These are phyloP conservation scores for Lutjanus erythropterus DNA, from an alignment of 2,113 vertebrate species.

Conservation along the genomic window DNA sequence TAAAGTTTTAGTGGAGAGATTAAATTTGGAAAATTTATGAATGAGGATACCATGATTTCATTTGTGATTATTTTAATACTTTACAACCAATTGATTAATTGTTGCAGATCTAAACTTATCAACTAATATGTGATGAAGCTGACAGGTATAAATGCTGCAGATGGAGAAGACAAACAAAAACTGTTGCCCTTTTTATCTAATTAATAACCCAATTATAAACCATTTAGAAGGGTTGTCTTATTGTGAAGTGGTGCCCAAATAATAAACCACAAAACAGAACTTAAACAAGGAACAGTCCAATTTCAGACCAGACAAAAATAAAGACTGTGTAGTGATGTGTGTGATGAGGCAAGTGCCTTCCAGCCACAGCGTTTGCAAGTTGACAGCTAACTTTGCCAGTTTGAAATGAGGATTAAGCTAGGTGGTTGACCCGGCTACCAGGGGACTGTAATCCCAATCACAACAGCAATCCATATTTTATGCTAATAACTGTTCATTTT, in stretches of 20 bases:
- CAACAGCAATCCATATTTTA: conserved; percentile 60
- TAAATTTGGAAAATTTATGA: not conserved
- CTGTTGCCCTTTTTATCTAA: too few species aligned
- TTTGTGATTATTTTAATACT: too few species aligned
- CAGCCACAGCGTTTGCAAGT: conserved; percentile 7
- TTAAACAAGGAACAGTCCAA: not conserved
- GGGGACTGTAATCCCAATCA: conserved; percentile 58
- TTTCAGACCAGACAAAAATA: conserved; percentile 9
- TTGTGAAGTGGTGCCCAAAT: too few species aligned
- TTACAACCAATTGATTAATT: too few species aligned
- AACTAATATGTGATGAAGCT: too few species aligned
- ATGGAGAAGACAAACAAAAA: too few species aligned
- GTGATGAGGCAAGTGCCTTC: conserved; percentile 3
- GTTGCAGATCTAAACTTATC: too few species aligned
- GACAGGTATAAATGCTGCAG: too few species aligned
- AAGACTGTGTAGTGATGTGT: conserved; percentile 7
- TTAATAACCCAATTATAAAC: too few species aligned
- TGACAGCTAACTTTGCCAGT: conserved; percentile 45
- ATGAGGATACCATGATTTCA: too few species aligned
- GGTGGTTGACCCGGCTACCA: conserved; percentile 51
- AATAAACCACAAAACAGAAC: not conserved
- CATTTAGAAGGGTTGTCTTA: too few species aligned
- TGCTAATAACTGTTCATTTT: conserved; percentile 78
- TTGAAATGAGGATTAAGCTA: conserved; percentile 66
- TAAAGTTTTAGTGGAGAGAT: not conserved